phyloP scores from a whole-genome alignment of 2,797 vertebrate species.

The Micropoecilia bifurca region DNA sequence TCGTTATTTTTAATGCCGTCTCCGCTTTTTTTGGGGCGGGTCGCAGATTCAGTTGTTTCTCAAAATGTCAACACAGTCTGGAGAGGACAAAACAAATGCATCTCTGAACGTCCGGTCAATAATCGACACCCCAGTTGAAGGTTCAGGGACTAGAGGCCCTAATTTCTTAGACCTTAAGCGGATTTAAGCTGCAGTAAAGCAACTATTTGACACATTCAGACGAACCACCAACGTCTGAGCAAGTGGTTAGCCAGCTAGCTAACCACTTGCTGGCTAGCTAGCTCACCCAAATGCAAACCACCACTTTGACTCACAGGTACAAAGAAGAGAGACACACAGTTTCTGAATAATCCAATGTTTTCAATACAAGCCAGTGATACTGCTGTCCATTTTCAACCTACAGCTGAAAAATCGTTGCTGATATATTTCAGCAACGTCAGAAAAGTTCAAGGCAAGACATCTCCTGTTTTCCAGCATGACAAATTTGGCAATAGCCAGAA shows the following conservation, averaged over 20 bases:
- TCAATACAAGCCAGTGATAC: not conserved
- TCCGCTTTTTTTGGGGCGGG: constrained; percentile 9
- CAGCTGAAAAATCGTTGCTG: not conserved
- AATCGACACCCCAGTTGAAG: not conserved
- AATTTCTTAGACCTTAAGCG: not conserved
- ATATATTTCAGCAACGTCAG: not conserved
- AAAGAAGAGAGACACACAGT: not conserved
- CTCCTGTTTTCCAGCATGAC: not conserved
- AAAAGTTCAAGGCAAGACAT: not conserved
- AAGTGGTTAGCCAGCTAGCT: no score
- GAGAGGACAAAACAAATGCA: no score
- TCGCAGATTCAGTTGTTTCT: not conserved
- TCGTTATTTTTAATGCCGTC: constrained; percentile 76
- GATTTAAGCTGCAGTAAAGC: not conserved
- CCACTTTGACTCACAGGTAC: no score
- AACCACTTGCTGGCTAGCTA: no score
- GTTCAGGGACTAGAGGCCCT: not conserved
- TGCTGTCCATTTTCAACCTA: not conserved
- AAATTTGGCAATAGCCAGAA: not conserved
- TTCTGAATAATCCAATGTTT: not conserved
- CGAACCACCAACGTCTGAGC: not conserved
- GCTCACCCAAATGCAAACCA: no score
- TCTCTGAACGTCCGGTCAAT: not conserved
- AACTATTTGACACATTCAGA: not conserved
- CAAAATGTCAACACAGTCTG: not conserved